A percentile compares a stretch with the other conserved stretches of the same genome.
Conservation (phyloP, 2,797 vertebrate genomes). For the Halcyon chelicuti region DNA sequence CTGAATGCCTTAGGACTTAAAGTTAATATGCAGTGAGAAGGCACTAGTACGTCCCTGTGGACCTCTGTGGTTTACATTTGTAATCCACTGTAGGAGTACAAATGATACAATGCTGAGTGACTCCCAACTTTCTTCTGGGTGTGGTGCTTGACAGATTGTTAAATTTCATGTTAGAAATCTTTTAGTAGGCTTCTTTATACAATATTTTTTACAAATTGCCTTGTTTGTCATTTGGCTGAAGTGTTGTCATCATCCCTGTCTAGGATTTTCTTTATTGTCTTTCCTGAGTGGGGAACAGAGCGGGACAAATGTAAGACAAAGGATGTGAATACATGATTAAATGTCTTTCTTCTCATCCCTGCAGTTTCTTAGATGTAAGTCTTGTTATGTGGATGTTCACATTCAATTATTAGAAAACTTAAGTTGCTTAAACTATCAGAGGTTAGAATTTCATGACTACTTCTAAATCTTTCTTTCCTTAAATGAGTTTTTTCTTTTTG, state of each 20-base stretch:
- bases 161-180: conserved; percentile 12
- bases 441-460: not conserved
- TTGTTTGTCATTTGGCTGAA: not conserved
- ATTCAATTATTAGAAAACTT: not conserved
- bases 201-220: conserved; percentile 19
- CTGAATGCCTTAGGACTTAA: conserved; percentile 64
- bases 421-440: not conserved
- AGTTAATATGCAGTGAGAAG: conserved; percentile 69
- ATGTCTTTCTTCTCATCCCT: not conserved
- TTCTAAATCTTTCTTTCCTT: not conserved
- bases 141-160: conserved; percentile 40
- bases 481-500: not conserved
- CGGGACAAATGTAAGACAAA: not conserved
- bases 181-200: conserved; percentile 20
- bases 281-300: not conserved
- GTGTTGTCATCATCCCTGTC: not conserved
- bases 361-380: not conserved
- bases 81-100: conserved; percentile 60
- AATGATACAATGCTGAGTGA: not conserved
- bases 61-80: conserved; percentile 58
- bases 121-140: conserved; percentile 30
- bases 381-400: not conserved
- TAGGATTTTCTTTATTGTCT: not conserved
- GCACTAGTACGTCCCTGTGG: conserved; percentile 43
- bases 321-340: not conserved